phyloP scores from a whole-genome alignment of 2,888 invertebrate species.

The Mesorhabditis belari region DNA sequence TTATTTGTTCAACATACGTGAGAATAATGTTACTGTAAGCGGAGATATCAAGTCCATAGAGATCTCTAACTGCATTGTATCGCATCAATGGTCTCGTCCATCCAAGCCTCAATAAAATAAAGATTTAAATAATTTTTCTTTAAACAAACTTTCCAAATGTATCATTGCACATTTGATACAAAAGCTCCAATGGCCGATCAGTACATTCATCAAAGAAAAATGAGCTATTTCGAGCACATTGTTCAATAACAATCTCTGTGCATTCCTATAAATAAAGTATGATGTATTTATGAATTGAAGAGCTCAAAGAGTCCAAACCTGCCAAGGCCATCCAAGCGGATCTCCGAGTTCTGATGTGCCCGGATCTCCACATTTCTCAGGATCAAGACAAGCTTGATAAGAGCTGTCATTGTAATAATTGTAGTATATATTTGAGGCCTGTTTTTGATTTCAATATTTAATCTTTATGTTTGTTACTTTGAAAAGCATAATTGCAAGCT shows the following conservation, averaged over 20 bases:
- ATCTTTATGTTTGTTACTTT: not conserved
- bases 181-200: not conserved
- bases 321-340: conserved; percentile 34
- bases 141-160: conserved; percentile 8
- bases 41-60: conserved; percentile 70
- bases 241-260: conserved; percentile 94
- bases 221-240: conserved; percentile 70
- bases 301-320: conserved; percentile 16
- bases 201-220: conserved; percentile 63
- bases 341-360: conserved; percentile 34
- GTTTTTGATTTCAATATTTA: no score
- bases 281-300: not conserved
- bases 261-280: conserved; percentile 65
- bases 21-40: conserved; percentile 64
- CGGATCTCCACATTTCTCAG: conserved; percentile 45
- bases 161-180: not conserved
- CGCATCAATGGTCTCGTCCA: conserved; percentile 64
- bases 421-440: conserved; percentile 30
- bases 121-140: not conserved
- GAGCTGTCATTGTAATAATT: conserved; percentile 29
- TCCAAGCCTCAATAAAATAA: conserved; percentile 19
- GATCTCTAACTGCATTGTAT: conserved; percentile 65
- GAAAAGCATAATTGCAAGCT: not conserved
- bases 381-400: conserved; percentile 25
- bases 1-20: conserved; percentile 47